Base-by-base conservation (phyloP, 2,113 vertebrate genomes). In the Varanus komodoensis region DNA sequence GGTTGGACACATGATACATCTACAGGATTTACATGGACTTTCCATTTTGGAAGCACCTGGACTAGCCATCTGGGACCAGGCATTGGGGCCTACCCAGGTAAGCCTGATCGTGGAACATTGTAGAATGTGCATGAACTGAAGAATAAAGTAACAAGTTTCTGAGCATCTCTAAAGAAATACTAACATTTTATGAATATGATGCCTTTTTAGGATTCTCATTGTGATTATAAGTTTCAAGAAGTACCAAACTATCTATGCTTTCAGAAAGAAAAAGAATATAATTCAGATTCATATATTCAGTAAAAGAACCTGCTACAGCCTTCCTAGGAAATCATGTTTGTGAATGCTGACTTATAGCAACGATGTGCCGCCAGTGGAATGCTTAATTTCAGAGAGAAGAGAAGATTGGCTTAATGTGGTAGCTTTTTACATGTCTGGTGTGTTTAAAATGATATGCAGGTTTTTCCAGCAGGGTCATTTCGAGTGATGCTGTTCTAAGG, bases 1-100 rank as follows among this genome's bases (percentile, higher is more conserved):
- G 98, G 98, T 90, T 99, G 99, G 99, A 97, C 98, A 6, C 98
- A 98, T 0, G 99, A 99, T 91, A 97, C 97, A 1, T 97, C 97
- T 92, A 98, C 97, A 0, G 98, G 98, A 75, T 98, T 98, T 87
- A 98, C 95, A 0, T 99, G 98, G 98, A 97, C 97, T 17, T 97
- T 98, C 88, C 98, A 98, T 96, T 97, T 97, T 90, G 86, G 97
- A 82, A 97, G 95, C 84, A 96, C 98, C 64, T 97, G 97, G 96
- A 97, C 95, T 34, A 96, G 97, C 94, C 96, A 95, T 91, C 92
- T 97, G 96, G 97, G 98, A 97, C 91, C 96, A 93, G 94, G 91
- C 77, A 7, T 95, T 96, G 94, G 97, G 90, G 90, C 95, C 0
- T 91, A 95, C 84, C 97, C 97, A 89, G 97, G 97, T 98, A 96